These are phyloP conservation scores for Picathartes gymnocephalus DNA, from an alignment of 2,113 vertebrate genomes.

Conservation along the genomic window DNA sequence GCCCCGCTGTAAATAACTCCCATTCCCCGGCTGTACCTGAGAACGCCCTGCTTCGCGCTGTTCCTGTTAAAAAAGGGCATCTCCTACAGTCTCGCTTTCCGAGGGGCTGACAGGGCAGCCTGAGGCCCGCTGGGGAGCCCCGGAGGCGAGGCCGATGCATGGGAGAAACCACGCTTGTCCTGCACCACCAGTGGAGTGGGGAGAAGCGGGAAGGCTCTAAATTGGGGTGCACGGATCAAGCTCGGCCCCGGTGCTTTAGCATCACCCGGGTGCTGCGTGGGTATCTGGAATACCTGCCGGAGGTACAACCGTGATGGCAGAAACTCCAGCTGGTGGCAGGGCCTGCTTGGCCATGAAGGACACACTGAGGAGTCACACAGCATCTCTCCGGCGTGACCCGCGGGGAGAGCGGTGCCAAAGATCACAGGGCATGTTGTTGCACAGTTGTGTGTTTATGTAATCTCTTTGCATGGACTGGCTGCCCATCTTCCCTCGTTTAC, in stretches of 20 bases:
- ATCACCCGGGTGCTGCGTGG: rapidly evolving
- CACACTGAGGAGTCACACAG: not conserved
- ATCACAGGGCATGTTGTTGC: not conserved
- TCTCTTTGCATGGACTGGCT: not conserved
- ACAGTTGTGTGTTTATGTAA: not conserved
- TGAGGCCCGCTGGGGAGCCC: not conserved
- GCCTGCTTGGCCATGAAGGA: not conserved
- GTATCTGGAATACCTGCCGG: rapidly evolving
- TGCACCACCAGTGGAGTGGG: rapidly evolving
- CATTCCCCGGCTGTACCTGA: not conserved
- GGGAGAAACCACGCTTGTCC: rapidly evolving
- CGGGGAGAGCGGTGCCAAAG: not conserved
- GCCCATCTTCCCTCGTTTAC: not conserved
- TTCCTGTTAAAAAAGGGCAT: not conserved
- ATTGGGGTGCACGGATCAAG: rapidly evolving
- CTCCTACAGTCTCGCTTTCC: rapidly evolving
- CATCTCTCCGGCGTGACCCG: not conserved
- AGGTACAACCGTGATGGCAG: rapidly evolving
- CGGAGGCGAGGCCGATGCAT: rapidly evolving
- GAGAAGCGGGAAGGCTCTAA: not conserved
- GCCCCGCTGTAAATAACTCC: not conserved
- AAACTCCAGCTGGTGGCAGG: not conserved
- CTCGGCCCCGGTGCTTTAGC: rapidly evolving
- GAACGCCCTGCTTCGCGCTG: not conserved
- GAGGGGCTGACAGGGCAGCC: not conserved